A percentile compares a stretch with the other conserved stretches of the same genome.
Conservation (phyloP, 2,113 vertebrate species). For the Onychostruthus taczanowskii region DNA sequence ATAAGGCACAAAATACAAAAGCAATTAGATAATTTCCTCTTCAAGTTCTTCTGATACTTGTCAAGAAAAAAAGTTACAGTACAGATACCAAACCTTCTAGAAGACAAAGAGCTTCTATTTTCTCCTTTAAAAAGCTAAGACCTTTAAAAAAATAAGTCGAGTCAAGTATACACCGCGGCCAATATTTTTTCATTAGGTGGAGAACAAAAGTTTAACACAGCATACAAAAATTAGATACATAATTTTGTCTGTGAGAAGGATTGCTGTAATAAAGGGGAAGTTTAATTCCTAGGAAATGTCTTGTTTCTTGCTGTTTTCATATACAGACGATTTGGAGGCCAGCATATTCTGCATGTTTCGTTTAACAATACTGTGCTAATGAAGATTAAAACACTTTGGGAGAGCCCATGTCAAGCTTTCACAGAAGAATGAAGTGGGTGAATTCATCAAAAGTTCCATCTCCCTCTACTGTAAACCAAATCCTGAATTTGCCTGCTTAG, state of each 20-base stretch:
- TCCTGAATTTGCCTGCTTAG: conserved; percentile 12
- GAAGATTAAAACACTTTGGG: neutral
- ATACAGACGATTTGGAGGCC: neutral
- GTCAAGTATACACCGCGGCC: neutral
- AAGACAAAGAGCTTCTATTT: neutral
- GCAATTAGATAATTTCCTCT: neutral
- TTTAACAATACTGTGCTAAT: conserved; percentile 14
- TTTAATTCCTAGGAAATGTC: neutral
- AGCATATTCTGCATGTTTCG: neutral
- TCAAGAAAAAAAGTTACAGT: neutral
- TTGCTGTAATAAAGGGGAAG: neutral
- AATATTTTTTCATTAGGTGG: neutral
- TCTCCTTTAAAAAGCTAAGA: neutral
- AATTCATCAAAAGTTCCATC: neutral
- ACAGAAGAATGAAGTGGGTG: neutral
- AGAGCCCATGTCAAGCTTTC: neutral
- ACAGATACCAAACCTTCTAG: neutral
- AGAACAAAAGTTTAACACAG: neutral
- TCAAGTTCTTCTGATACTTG: neutral
- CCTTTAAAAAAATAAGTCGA: neutral
- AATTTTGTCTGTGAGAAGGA: neutral
- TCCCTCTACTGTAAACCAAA: neutral
- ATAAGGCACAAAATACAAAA: neutral
- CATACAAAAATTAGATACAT: neutral
- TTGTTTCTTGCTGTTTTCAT: neutral